Evolutionary conservation across 2,888 invertebrate genomes (phyloP).

Genomic region (Brachypalpus laphriformis): DNA sequence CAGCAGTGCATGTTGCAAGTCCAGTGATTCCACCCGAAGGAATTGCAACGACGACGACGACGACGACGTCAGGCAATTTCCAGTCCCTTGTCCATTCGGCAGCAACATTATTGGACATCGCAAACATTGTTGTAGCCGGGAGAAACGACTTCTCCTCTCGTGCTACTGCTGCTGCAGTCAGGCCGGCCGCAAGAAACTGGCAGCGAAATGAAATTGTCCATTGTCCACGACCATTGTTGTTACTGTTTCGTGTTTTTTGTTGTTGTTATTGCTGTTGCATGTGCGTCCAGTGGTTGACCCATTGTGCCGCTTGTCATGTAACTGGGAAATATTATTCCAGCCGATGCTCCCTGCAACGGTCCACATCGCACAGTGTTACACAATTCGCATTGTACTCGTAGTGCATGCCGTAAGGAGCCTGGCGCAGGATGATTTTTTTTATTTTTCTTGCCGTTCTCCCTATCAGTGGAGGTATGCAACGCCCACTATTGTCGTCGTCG

Average conservation of each 20-base stretch:
- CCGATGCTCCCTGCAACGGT: slow-evolving; percentile 54
- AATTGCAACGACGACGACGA: slow-evolving; percentile 56
- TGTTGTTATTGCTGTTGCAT: slow-evolving; percentile 38
- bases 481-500: slow-evolving; percentile 48
- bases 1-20: slow-evolving; percentile 47
- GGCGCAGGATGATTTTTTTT: slow-evolving; percentile 7
- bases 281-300: slow-evolving; percentile 70
- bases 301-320: slow-evolving; percentile 73
- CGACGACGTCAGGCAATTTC: slow-evolving; percentile 39
- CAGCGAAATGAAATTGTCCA: slow-evolving; percentile 54
- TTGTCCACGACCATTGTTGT: slow-evolving; percentile 62
- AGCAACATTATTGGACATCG: slow-evolving; percentile 59
- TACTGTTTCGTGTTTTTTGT: slow-evolving; percentile 24
- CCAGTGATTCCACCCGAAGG: slow-evolving; percentile 61
- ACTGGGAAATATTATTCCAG: slow-evolving; percentile 71
- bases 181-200: slow-evolving; percentile 26
- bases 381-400: slow-evolving; percentile 55
- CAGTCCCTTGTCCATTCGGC: slow-evolving; percentile 51
- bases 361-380: slow-evolving; percentile 37
- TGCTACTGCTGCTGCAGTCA: slow-evolving; percentile 28
- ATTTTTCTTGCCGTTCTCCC: slow-evolving; percentile 7
- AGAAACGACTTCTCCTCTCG: slow-evolving; percentile 34
- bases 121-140: slow-evolving; percentile 58
- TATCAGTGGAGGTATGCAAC: slow-evolving; percentile 5
- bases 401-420: slow-evolving; percentile 37